phyloP scores from a whole-genome alignment of 2,113 vertebrate species.

The Microcebus lehilahytsara region DNA sequence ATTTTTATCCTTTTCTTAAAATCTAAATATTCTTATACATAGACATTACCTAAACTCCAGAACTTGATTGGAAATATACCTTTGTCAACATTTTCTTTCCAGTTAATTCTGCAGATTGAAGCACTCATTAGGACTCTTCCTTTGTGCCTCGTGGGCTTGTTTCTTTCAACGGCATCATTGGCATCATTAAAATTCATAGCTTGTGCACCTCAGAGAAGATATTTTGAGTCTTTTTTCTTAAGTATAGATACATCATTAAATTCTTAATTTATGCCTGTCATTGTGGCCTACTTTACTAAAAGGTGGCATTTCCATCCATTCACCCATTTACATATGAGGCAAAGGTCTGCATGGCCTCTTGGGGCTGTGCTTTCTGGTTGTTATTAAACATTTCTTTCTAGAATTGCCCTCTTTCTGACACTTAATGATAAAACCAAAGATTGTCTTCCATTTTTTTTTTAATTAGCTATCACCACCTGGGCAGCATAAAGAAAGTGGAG shows the following conservation, averaged over 20 bases:
- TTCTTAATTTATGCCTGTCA: not conserved
- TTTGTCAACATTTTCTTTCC: conserved; percentile 45
- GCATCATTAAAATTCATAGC: conserved; percentile 2
- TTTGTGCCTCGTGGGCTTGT: not conserved
- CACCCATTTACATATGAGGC: not conserved
- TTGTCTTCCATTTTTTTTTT: not conserved
- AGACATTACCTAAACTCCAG: conserved; percentile 11
- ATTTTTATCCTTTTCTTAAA: conserved; percentile 33
- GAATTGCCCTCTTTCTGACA: conserved; percentile 21
- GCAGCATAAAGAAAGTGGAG: not conserved
- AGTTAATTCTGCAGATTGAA: not conserved
- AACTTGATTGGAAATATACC: not conserved
- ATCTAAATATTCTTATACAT: not conserved
- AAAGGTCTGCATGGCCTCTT: not conserved
- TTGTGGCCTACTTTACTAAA: not conserved
- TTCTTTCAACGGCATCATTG: conserved; percentile 1
- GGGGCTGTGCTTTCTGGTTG: conserved; percentile 1
- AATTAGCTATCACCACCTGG: not conserved
- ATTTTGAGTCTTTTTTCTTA: conserved; percentile 1
- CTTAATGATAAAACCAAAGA: conserved; percentile 33
- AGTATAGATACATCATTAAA: not conserved
- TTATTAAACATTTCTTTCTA: conserved; percentile 33
- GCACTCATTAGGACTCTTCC: not conserved
- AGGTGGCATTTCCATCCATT: not conserved
- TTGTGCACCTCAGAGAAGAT: not conserved